Conservation (phyloP, 2,888 invertebrate genomes). For the Drosophila tripunctata region DNA sequence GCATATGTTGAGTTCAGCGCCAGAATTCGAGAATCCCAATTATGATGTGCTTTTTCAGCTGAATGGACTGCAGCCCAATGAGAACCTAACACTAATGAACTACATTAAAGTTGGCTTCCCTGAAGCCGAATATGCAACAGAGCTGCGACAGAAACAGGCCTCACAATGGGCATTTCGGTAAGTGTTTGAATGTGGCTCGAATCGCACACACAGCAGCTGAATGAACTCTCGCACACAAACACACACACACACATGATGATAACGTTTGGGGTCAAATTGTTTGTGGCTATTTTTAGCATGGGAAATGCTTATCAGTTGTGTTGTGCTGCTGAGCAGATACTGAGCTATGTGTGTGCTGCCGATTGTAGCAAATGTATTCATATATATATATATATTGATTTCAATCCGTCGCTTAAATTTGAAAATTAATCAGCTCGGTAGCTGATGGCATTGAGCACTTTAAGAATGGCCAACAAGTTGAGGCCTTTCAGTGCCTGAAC, state of each 20-base stretch:
- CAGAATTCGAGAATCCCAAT: slow-evolving; percentile 95
- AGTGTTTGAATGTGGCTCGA: slow-evolving; percentile 31
- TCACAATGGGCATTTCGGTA: slow-evolving; percentile 95
- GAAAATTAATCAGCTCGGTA: slow-evolving; percentile 86
- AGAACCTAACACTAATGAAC: slow-evolving; percentile 79
- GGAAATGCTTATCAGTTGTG: neutral
- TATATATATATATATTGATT: slow-evolving; percentile 35
- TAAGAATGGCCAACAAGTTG: slow-evolving; percentile 95
- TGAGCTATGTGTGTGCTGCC: slow-evolving; percentile 18
- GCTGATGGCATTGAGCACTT: slow-evolving; percentile 98
- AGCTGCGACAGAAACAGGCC: slow-evolving; percentile 94
- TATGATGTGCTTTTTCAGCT: slow-evolving; percentile 92
- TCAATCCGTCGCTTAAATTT: slow-evolving; percentile 5
- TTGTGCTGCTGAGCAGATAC: slow-evolving; percentile 16
- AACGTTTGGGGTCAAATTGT: neutral
- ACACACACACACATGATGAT: neutral
- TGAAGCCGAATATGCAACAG: slow-evolving; percentile 91
- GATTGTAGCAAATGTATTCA: no score
- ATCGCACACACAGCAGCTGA: no score
- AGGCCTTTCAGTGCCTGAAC: slow-evolving; percentile 97
- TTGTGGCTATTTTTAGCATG: neutral
- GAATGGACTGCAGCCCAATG: slow-evolving; percentile 84
- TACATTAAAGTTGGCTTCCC: slow-evolving; percentile 89
- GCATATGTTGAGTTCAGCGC: slow-evolving; percentile 91
- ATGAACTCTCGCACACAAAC: neutral